These are phyloP conservation scores for Forbesichthys papilliferus DNA, from an alignment of 2,113 vertebrate genomes.

Conservation along the genomic window DNA sequence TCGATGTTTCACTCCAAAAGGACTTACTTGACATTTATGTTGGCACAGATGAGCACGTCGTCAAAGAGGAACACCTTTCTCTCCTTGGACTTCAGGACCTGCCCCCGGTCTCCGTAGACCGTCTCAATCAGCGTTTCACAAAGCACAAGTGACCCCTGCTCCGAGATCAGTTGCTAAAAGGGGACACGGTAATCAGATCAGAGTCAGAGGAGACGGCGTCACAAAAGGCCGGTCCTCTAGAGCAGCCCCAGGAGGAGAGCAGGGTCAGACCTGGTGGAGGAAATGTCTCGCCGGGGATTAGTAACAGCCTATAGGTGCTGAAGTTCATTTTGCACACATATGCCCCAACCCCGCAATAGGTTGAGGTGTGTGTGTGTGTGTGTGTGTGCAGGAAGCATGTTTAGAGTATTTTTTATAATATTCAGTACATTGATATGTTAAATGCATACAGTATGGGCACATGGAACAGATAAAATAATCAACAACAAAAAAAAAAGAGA, in stretches of 20 bases:
- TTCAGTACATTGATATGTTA: no score
- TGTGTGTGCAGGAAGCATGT: neutral
- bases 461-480: no score
- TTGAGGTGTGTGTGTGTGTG: no score
- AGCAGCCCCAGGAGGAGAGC: constrained; percentile 45
- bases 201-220: constrained; percentile 39
- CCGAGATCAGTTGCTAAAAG: constrained; percentile 78
- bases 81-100: constrained; percentile 95
- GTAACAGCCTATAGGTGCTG: constrained; percentile 29
- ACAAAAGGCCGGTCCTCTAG: constrained; percentile 46
- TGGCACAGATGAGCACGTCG: constrained; percentile 90
- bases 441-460: no score
- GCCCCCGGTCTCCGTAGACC: constrained; percentile 89
- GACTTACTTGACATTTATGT: constrained; percentile 94
- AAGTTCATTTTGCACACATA: constrained; percentile 44
- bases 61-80: constrained; percentile 92
- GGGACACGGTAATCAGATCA: constrained; percentile 59
- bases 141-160: constrained; percentile 89
- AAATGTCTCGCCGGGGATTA: constrained; percentile 40
- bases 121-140: constrained; percentile 94
- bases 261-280: constrained; percentile 23
- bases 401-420: neutral
- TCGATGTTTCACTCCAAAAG: constrained; percentile 4
- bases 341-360: neutral
- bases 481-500: no score